These are phyloP conservation scores for Thomomys bottae DNA, from an alignment of 2,113 vertebrate genomes.

Conservation along the genomic window DNA sequence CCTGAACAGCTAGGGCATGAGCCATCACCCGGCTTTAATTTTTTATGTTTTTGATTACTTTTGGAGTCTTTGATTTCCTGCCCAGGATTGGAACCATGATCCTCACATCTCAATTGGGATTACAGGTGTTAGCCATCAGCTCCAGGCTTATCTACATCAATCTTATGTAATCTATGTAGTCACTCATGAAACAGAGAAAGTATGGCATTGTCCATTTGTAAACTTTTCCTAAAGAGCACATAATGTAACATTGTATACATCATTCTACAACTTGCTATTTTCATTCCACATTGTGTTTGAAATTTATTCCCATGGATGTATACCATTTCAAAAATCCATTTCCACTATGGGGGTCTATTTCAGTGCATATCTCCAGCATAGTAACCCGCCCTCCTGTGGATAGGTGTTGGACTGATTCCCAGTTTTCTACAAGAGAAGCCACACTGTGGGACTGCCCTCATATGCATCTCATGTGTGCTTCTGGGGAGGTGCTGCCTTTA, in stretches of 20 bases:
- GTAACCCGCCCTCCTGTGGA: not conserved
- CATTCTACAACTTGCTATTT: not conserved
- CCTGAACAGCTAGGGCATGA: no score
- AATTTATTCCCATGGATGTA: not conserved
- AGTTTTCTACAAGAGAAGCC: not conserved
- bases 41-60: no score
- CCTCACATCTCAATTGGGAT: no score
- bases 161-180: not conserved
- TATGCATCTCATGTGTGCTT: rapidly evolving
- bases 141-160: no score
- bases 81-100: no score
- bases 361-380: not conserved
- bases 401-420: not conserved
- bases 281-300: not conserved
- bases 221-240: not conserved
- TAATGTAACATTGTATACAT: not conserved
- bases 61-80: no score
- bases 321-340: not conserved
- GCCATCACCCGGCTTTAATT: no score
- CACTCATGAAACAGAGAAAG: not conserved
- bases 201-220: not conserved
- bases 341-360: not conserved
- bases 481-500: rapidly evolving
- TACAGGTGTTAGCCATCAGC: no score
- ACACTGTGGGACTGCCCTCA: not conserved